Percentiles rank a stretch among this genome's conserved stretches.
Conservation (phyloP, 2,888 invertebrate genomes). For the Lasioglossum lativentre region DNA sequence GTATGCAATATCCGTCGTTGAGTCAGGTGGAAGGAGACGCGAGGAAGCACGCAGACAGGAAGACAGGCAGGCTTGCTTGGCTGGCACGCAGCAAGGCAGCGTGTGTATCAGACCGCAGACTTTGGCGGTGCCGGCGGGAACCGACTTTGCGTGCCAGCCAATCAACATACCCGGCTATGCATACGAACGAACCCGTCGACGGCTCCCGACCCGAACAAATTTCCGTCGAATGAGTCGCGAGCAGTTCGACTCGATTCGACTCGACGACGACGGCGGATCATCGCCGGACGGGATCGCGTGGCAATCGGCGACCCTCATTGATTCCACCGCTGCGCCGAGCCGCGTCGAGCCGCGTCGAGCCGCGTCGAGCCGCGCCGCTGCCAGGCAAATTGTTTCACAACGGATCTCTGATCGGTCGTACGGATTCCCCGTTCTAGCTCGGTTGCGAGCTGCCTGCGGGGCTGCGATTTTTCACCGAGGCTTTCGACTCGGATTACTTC, state of each 20-base stretch:
- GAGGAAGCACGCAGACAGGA: conserved; percentile 25
- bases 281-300: conserved; percentile 19
- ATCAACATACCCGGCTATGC: conserved; percentile 75
- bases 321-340: conserved; percentile 3
- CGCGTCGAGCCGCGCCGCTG: background rate
- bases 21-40: conserved; percentile 29
- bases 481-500: conserved; percentile 2
- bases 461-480: conserved; percentile 2
- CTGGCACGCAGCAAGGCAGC: conserved; percentile 16
- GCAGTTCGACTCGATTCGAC: conserved; percentile 34
- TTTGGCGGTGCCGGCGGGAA: conserved; percentile 57
- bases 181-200: conserved; percentile 74
- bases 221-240: conserved; percentile 51
- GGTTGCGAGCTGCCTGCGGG: background rate
- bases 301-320: conserved; percentile 25
- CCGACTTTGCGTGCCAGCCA: conserved; percentile 75
- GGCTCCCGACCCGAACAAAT: conserved; percentile 66
- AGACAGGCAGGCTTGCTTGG: conserved; percentile 15
- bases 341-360: no score
- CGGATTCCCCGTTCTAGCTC: background rate
- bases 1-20: conserved; percentile 68
- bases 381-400: conserved; percentile 36
- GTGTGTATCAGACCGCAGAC: conserved; percentile 48
- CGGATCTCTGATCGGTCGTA: background rate
- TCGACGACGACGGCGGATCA: background rate